Conservation (phyloP, 2,797 vertebrate genomes). For the Xiphophorus birchmanni region DNA sequence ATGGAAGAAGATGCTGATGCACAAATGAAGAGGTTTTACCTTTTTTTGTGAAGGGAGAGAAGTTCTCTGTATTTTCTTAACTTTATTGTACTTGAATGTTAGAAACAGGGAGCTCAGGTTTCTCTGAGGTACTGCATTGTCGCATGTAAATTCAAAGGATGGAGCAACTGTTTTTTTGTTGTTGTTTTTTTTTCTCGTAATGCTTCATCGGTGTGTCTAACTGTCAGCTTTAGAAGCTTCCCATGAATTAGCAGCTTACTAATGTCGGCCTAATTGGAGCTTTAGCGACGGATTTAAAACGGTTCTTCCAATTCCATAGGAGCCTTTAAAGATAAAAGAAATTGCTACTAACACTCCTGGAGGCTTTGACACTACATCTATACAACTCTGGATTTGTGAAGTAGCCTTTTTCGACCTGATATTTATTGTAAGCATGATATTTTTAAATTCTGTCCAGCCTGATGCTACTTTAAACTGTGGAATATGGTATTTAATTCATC, state of each 20-base stretch:
- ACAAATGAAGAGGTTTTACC: slow-evolving; percentile 59
- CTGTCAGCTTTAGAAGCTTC: slow-evolving; percentile 53
- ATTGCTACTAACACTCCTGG: slow-evolving; percentile 63
- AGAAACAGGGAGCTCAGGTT: slow-evolving; percentile 50
- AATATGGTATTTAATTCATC: slow-evolving; percentile 23
- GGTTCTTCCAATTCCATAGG: slow-evolving; percentile 55
- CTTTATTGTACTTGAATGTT: slow-evolving; percentile 71
- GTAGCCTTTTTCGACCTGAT: slow-evolving; percentile 46
- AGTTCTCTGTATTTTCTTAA: slow-evolving; percentile 56
- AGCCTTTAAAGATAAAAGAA: slow-evolving; percentile 35
- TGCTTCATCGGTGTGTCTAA: slow-evolving; percentile 35
- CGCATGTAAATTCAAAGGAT: slow-evolving; percentile 51
- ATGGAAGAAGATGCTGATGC: slow-evolving; percentile 56
- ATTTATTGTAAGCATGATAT: slow-evolving; percentile 68
- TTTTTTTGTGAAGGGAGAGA: slow-evolving; percentile 48
- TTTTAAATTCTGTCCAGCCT: slow-evolving; percentile 34
- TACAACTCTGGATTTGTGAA: slow-evolving; percentile 53
- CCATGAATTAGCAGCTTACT: slow-evolving; percentile 38
- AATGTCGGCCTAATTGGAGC: slow-evolving; percentile 16
- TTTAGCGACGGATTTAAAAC: slow-evolving; percentile 33
- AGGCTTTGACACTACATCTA: slow-evolving; percentile 50
- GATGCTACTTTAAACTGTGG: slow-evolving; percentile 45
- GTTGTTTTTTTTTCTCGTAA: slow-evolving; percentile 10
- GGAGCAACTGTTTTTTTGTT: slow-evolving; percentile 11
- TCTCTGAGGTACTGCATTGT: slow-evolving; percentile 58